A percentile compares a stretch with the other conserved stretches of the same genome.
phyloP scores from a whole-genome alignment of 1,140 invertebrate genomes.

The Proales similis region DNA sequence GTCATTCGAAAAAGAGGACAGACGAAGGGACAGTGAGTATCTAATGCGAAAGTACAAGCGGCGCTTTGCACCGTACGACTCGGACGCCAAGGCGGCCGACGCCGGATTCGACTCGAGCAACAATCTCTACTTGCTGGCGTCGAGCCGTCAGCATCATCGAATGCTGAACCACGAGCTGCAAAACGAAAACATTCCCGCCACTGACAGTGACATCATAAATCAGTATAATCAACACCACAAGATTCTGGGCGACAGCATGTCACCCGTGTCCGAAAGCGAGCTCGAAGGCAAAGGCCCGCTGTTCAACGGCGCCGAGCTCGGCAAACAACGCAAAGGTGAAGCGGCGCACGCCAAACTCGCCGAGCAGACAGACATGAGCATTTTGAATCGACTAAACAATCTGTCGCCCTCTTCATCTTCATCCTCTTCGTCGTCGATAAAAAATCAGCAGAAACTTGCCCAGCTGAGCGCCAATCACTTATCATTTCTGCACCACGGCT shows the following conservation, averaged over 20 bases:
- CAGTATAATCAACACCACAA: constrained; percentile 8
- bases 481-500: neutral
- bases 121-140: constrained; percentile 24
- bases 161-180: neutral
- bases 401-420: constrained; percentile 23
- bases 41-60: constrained; percentile 31
- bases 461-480: neutral
- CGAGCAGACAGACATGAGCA: neutral
- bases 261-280: constrained; percentile 27
- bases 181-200: neutral
- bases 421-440: constrained; percentile 29
- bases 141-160: constrained; percentile 25
- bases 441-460: too few species aligned
- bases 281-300: constrained; percentile 1
- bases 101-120: neutral
- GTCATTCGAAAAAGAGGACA: constrained; percentile 1
- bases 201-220: neutral
- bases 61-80: constrained; percentile 1
- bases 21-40: constrained; percentile 21
- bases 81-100: constrained; percentile 8
- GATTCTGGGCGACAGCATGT: constrained; percentile 22
- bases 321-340: too few species aligned
- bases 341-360: neutral
- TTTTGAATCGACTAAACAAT: constrained; percentile 26
- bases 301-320: neutral